A percentile compares a stretch with the other conserved stretches of the same genome.
Conservation (phyloP, 2,797 vertebrate species). For the Lithobates pipiens region DNA sequence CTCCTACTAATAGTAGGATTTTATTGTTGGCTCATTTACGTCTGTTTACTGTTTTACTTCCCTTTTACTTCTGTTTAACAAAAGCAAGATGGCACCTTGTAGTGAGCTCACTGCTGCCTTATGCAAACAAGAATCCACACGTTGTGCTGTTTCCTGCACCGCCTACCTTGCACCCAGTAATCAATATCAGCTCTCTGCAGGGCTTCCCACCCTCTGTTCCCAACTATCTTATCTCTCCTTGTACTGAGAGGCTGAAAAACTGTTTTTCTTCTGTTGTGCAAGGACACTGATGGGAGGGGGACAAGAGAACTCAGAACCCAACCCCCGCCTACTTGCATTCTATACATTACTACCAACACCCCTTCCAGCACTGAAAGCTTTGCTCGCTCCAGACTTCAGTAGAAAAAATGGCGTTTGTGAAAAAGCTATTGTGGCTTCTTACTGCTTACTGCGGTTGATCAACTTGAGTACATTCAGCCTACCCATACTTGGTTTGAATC, state of each 20-base stretch:
- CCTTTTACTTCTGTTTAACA: neutral
- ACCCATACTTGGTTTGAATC: too few species aligned
- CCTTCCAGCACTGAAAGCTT: too few species aligned
- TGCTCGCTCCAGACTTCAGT: too few species aligned
- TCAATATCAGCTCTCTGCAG: neutral
- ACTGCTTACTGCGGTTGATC: too few species aligned
- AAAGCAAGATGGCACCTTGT: neutral
- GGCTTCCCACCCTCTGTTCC: neutral
- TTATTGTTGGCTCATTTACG: neutral
- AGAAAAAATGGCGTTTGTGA: too few species aligned
- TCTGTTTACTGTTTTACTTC: neutral
- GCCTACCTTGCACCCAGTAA: neutral
- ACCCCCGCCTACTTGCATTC: neutral
- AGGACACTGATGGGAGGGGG: neutral
- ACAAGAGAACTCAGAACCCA: neutral
- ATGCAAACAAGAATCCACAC: neutral
- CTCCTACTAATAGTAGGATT: neutral
- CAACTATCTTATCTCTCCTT: neutral
- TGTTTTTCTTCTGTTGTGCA: neutral
- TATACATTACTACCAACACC: too few species aligned
- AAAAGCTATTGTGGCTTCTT: too few species aligned
- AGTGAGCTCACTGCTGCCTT: neutral
- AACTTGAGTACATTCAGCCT: too few species aligned
- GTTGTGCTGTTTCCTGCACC: neutral
- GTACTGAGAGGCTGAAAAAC: neutral